Evolutionary conservation across 2,797 vertebrate species (phyloP).

Genomic region (Megalops cyprinoides): DNA sequence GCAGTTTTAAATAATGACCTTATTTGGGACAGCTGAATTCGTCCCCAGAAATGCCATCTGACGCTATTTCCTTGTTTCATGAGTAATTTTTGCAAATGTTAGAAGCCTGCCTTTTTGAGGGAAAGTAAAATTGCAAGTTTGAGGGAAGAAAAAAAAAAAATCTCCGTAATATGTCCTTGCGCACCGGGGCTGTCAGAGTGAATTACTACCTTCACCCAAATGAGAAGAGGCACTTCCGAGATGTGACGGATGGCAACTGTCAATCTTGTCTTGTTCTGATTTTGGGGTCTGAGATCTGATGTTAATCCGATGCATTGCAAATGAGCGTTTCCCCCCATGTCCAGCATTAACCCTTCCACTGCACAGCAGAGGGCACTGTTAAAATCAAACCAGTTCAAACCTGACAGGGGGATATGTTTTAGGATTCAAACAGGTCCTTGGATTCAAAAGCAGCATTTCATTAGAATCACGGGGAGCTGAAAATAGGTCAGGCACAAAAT

Average conservation of each 20-base stretch:
- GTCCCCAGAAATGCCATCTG: neutral
- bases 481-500: conserved; percentile 15
- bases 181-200: neutral
- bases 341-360: neutral
- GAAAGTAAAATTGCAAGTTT: neutral
- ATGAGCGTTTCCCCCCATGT: neutral
- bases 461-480: neutral
- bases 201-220: conserved; percentile 1
- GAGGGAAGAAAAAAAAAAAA: too few species aligned
- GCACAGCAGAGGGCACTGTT: neutral
- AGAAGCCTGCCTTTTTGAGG: neutral
- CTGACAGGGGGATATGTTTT: neutral
- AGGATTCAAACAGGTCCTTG: neutral
- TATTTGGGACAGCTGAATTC: neutral
- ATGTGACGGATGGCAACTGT: neutral
- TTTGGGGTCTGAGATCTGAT: neutral
- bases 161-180: neutral
- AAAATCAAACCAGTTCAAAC: neutral
- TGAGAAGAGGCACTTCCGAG: neutral
- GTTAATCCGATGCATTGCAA: neutral
- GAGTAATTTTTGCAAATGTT: neutral
- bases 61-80: neutral
- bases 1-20: neutral
- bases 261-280: neutral
- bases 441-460: too few species aligned